phyloP scores from a whole-genome alignment of 2,797 vertebrate species.

The Anguilla obscura region DNA sequence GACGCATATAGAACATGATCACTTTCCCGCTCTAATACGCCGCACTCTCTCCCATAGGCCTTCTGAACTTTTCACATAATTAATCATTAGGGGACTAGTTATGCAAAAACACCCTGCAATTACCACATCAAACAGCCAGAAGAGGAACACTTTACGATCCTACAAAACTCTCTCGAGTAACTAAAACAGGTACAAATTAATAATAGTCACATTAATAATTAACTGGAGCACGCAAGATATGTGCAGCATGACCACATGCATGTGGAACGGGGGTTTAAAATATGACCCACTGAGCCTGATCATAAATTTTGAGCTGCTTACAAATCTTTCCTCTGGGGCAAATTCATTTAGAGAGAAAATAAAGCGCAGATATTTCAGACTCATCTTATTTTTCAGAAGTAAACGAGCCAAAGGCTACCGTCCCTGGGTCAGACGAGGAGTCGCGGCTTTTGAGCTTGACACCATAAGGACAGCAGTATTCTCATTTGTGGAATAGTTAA shows the following conservation, averaged over 20 bases:
- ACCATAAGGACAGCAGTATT: background rate
- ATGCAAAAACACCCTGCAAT: slow-evolving; percentile 51
- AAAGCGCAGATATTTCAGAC: background rate
- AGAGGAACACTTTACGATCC: slow-evolving; percentile 47
- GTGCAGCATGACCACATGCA: background rate
- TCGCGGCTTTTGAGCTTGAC: background rate
- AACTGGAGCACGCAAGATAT: slow-evolving; percentile 29
- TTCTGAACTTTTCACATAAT: slow-evolving; percentile 60
- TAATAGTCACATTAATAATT: slow-evolving; percentile 47
- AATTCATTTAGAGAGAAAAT: background rate
- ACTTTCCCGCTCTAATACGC: slow-evolving; percentile 17
- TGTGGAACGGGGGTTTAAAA: background rate
- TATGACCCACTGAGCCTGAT: background rate
- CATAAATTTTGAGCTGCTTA: background rate
- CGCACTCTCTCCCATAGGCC: slow-evolving; percentile 46
- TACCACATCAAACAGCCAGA: slow-evolving; percentile 56
- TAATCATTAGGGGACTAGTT: slow-evolving; percentile 57
- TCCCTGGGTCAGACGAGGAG: background rate
- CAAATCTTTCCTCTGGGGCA: background rate
- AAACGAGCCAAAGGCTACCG: background rate
- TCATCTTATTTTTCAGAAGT: background rate
- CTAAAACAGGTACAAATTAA: slow-evolving; percentile 47
- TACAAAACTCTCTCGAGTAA: slow-evolving; percentile 44
- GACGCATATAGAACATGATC: background rate
- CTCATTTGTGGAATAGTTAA: slow-evolving; percentile 23